phyloP scores from a whole-genome alignment of 2,797 vertebrate genomes.

The Notamacropus eugenii region DNA sequence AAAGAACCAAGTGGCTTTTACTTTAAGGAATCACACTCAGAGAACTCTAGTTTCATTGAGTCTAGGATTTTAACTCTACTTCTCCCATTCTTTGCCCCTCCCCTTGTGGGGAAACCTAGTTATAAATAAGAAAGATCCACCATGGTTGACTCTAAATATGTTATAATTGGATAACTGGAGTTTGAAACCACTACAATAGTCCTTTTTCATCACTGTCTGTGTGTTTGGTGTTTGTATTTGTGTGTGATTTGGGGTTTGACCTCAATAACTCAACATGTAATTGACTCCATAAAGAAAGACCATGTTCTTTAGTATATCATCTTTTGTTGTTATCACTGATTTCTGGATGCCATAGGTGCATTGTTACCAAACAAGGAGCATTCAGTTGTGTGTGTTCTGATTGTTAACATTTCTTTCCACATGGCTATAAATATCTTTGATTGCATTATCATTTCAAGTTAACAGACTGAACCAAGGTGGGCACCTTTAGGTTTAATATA shows the following conservation, averaged over 20 bases:
- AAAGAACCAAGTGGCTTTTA: slow-evolving; percentile 26
- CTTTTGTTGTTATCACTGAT: slow-evolving; percentile 61
- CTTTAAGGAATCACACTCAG: slow-evolving; percentile 42
- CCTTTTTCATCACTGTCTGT: slow-evolving; percentile 55
- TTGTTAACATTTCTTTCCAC: slow-evolving; percentile 63
- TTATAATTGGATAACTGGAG: slow-evolving; percentile 64
- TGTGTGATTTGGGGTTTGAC: slow-evolving; percentile 41
- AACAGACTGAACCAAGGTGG: slow-evolving; percentile 44
- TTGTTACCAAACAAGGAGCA: slow-evolving; percentile 70
- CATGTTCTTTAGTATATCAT: slow-evolving; percentile 69
- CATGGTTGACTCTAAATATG: slow-evolving; percentile 60
- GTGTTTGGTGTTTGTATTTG: slow-evolving; percentile 23
- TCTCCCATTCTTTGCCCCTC: slow-evolving; percentile 5
- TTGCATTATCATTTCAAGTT: slow-evolving; percentile 57
- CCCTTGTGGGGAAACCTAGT: slow-evolving; percentile 22
- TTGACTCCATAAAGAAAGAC: slow-evolving; percentile 71
- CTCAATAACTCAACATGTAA: slow-evolving; percentile 55
- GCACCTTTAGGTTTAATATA: slow-evolving; percentile 38
- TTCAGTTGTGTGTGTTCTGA: slow-evolving; percentile 73
- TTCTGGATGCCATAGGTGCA: slow-evolving; percentile 66
- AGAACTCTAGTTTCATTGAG: slow-evolving; percentile 37
- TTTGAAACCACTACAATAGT: slow-evolving; percentile 60
- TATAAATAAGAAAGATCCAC: slow-evolving; percentile 55
- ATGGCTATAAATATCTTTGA: slow-evolving; percentile 62
- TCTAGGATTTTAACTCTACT: slow-evolving; percentile 8